phyloP scores from a whole-genome alignment of 2,113 vertebrate genomes.

The Athene cunicularia region DNA sequence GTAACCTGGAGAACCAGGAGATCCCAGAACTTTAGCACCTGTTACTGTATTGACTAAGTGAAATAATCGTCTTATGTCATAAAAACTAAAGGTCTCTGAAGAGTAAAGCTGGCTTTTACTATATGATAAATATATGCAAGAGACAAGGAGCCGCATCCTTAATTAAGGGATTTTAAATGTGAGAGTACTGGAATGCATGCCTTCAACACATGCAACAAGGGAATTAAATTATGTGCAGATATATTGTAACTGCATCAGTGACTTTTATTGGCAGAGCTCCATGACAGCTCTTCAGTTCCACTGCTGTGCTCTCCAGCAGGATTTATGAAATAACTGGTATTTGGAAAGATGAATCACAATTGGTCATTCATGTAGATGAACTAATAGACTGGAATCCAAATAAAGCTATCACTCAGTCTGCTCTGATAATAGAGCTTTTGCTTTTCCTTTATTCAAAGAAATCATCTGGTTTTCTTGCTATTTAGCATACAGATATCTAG shows the following conservation, averaged over 20 bases:
- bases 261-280: background rate
- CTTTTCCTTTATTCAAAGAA: background rate
- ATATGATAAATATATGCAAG: background rate
- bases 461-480: background rate
- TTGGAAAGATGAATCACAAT: constrained; percentile 40
- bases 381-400: background rate
- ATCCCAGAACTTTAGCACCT: background rate
- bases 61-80: background rate
- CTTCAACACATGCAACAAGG: background rate
- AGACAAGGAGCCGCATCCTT: background rate
- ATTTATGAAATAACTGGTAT: constrained; percentile 17
- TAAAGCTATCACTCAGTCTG: background rate
- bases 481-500: background rate
- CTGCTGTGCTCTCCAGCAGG: background rate
- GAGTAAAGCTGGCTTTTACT: background rate
- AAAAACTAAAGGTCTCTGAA: background rate
- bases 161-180: background rate
- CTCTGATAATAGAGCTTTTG: background rate
- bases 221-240: background rate
- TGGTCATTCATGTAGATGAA: constrained; percentile 6
- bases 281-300: background rate
- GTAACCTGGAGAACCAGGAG: background rate
- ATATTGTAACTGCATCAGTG: background rate
- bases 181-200: background rate
- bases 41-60: background rate